Evolutionary conservation across 2,797 vertebrate genomes (phyloP), one percentile per base, ranked within the genome.

Genomic region (Pantherophis vulpinus): DNA sequence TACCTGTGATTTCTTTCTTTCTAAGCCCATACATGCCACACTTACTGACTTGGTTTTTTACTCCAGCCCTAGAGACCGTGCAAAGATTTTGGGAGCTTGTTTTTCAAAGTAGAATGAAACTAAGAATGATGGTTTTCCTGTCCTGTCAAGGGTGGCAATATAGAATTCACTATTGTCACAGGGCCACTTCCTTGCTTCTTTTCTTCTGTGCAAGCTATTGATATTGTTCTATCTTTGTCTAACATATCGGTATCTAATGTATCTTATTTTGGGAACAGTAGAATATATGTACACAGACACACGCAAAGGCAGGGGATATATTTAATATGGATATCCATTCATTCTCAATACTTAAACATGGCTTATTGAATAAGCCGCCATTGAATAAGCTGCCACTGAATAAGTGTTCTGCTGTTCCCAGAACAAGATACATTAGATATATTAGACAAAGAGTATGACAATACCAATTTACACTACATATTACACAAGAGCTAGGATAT

Each of bases 111-210:
- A 51, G 27, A 90, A 14, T 5, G n/a, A n/a, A 89, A 55, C 4
- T 91, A 0, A 42, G 18, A 42, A 0, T 18, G 12, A 25, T 93
- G 58, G 91, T 32, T 87, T 91, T 93, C 70, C 8, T 32, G 3
- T 95, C 4, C 11, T 89, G 47, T n/a, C 58, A 66, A 13, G 61
- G 55, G 14, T 58, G 61, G 12, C 12, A 10, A 13, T 61, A 20
- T 10, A 92, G 11, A 88, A 79, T 60, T 27, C 42, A 90, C 56
- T 27, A 23, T 4, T 55, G 27, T 54, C 27, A 23, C 42, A 37
- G 61, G 89, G 27, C 32, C 60, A 55, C 88, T 90, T 59, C 90
- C 0, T 0, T 0, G 0, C 66, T 79, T 63, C 58, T 91, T 94
- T 90, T 54, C 25, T 0, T 0, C 86, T 90, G 0, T 70, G 89